phyloP scores from a whole-genome alignment of 2,797 vertebrate genomes.

The Numenius phaeopus region DNA sequence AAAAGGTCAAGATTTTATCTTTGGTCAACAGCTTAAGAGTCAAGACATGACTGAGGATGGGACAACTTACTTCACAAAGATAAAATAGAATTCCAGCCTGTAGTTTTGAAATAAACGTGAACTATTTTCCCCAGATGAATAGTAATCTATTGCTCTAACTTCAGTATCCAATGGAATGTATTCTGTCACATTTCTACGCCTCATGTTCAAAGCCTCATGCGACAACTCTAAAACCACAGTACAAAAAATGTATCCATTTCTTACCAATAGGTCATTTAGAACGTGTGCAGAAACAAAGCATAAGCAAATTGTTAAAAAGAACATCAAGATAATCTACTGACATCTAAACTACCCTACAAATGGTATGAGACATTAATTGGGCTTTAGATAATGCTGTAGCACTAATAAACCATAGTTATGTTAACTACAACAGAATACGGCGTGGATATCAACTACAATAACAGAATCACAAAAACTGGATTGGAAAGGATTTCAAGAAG shows the following conservation, averaged over 20 bases:
- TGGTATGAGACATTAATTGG: neutral
- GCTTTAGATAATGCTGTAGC: neutral
- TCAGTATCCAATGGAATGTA: neutral
- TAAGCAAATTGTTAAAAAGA: neutral
- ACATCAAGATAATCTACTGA: neutral
- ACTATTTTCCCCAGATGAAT: neutral
- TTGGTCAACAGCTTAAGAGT: neutral
- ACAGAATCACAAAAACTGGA: neutral
- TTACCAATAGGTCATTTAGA: neutral
- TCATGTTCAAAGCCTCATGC: neutral
- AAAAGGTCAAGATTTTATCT: conserved; percentile 7
- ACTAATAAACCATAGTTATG: neutral
- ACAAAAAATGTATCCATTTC: too few relatives aligned
- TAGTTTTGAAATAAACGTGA: neutral
- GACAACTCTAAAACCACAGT: neutral
- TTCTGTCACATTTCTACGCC: neutral
- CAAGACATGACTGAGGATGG: neutral
- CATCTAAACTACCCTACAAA: neutral
- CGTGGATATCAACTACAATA: neutral
- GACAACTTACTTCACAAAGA: neutral
- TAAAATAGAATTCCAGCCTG: neutral
- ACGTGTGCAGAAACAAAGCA: neutral
- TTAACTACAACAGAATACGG: neutral
- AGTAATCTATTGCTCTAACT: neutral
- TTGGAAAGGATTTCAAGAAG: neutral